These are phyloP conservation scores for Scortum barcoo DNA, from an alignment of 2,113 vertebrate genomes.

Conservation along the genomic window DNA sequence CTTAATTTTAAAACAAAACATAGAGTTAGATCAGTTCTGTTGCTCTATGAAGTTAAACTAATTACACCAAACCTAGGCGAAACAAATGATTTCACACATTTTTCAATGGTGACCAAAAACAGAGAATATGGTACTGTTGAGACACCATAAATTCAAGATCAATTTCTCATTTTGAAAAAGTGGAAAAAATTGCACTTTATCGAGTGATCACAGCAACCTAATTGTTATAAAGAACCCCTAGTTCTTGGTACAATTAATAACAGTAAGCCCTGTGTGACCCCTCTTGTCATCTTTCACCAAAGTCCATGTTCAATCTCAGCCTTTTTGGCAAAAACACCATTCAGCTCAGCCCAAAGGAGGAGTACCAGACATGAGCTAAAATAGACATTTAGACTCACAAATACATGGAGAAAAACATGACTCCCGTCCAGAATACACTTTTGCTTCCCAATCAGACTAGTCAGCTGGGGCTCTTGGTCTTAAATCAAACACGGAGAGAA, in stretches of 20 bases:
- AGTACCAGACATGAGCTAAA: constrained; percentile 82
- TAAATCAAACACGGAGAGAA: constrained; percentile 75
- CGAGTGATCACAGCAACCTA: background rate
- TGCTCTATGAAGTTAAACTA: background rate
- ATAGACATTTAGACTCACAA: constrained; percentile 67
- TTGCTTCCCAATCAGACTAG: constrained; percentile 65
- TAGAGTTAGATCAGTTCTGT: background rate
- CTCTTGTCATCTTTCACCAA: constrained; percentile 38
- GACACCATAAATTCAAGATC: background rate
- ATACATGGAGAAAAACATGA: constrained; percentile 71
- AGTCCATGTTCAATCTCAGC: constrained; percentile 59
- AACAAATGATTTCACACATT: background rate
- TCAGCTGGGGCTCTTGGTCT: constrained; percentile 69
- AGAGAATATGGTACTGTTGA: background rate
- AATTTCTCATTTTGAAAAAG: constrained; percentile 1
- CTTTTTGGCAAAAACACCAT: constrained; percentile 74
- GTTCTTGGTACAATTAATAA: constrained; percentile 53
- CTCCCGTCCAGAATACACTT: constrained; percentile 76
- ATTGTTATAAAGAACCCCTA: constrained; percentile 9
- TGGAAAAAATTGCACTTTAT: background rate
- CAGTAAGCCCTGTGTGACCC: constrained; percentile 57
- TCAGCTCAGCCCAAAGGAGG: constrained; percentile 61
- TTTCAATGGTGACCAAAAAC: background rate
- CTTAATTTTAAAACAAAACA: background rate
- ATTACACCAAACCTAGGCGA: background rate